A percentile compares a stretch with the other conserved stretches of the same genome.
Conservation (phyloP, 2,797 vertebrate species). For the Benthosema pterotum region DNA sequence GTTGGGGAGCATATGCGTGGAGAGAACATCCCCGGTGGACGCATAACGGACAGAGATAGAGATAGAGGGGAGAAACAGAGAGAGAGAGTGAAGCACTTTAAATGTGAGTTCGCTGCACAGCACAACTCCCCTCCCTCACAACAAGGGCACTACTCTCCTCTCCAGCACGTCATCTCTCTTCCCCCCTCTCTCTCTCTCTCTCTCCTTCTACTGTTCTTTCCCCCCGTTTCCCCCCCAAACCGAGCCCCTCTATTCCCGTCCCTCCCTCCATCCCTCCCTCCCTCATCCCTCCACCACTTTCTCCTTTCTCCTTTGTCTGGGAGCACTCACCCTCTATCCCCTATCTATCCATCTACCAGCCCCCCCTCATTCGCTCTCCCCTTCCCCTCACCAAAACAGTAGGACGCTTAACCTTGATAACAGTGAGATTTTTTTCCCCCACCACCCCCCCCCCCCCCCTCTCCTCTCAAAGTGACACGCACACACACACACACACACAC, state of each 20-base stretch:
- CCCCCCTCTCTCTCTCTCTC: constrained; percentile 9
- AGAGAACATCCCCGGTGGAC: constrained; percentile 71
- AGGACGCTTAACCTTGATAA: constrained; percentile 81
- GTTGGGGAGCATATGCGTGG: constrained; percentile 51
- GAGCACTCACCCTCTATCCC: constrained; percentile 74
- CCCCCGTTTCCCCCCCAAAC: not conserved
- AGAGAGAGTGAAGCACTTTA: constrained; percentile 69
- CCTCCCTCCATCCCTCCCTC: constrained; percentile 53
- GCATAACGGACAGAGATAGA: constrained; percentile 69
- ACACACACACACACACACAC: constrained; percentile 49
- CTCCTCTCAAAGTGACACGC: constrained; percentile 16
- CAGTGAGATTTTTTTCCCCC: constrained; percentile 70
- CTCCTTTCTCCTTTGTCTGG: constrained; percentile 70
- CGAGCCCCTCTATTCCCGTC: constrained; percentile 30
- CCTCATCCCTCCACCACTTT: constrained; percentile 65
- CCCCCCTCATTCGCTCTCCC: constrained; percentile 59
- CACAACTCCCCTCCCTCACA: constrained; percentile 74
- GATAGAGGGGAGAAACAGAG: constrained; percentile 19
- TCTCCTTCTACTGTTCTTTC: not conserved
- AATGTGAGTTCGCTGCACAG: constrained; percentile 71
- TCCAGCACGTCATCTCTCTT: constrained; percentile 69
- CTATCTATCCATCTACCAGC: constrained; percentile 78
- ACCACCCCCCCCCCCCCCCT: no score
- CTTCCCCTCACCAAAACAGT: constrained; percentile 76
- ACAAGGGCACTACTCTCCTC: constrained; percentile 75